phyloP scores from a whole-genome alignment of 2,888 invertebrate species.

The Pandemis cinnamomeana region DNA sequence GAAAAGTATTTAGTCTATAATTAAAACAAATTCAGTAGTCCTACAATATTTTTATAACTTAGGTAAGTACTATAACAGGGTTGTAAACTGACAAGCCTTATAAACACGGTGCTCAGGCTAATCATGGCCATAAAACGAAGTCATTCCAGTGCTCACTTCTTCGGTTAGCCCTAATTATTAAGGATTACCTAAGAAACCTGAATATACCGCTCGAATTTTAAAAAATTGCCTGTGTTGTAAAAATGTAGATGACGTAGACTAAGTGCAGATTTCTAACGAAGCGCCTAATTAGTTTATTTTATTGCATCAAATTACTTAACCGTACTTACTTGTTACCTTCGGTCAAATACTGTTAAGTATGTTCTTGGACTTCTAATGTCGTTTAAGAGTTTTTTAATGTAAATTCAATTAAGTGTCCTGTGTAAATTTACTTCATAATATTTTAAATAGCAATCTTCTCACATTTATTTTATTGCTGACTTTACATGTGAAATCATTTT shows the following conservation, averaged over 20 bases:
- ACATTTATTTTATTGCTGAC: neutral
- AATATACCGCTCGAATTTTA: neutral
- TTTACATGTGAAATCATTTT: neutral
- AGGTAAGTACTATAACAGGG: neutral
- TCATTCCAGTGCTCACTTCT: neutral
- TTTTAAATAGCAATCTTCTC: neutral
- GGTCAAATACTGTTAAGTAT: neutral
- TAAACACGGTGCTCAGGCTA: constrained; percentile 9
- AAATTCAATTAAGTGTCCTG: too few species aligned
- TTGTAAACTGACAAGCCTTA: neutral
- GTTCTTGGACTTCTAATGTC: neutral
- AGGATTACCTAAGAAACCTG: neutral
- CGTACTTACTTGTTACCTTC: neutral
- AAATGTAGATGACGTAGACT: neutral
- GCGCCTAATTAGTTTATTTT: neutral
- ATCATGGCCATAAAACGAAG: constrained; percentile 3
- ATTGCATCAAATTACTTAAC: neutral
- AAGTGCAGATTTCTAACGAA: neutral
- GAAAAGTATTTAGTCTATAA: neutral
- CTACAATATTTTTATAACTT: neutral
- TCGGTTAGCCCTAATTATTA: neutral
- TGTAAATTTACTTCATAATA: neutral
- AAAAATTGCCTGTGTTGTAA: neutral
- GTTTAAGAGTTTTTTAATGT: neutral
- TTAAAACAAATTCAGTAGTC: neutral